Evolutionary conservation across 2,888 invertebrate species (phyloP), one percentile per base, ranked within the genome.

Genomic region (Eristalinus sepulchralis): DNA sequence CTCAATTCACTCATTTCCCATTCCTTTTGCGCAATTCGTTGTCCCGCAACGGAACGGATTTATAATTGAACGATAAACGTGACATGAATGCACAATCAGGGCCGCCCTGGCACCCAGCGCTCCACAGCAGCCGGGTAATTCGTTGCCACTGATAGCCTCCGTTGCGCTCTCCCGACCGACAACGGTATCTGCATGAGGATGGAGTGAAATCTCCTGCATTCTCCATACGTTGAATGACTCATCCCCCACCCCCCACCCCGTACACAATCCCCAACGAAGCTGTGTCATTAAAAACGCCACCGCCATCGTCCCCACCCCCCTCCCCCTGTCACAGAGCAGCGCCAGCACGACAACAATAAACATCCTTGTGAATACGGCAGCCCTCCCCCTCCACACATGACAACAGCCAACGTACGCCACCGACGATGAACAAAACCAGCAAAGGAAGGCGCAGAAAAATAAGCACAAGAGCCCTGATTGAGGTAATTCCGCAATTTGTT

Each of bases 31-130:
- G 6, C 75, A 82, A 66, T 70, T 76, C 59, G 75, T 59, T 60
- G 70, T 59, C 60, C 66, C 70, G 36, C 64, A 36, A n/a, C 34
- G 27, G 17, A 82, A 82, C 70, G 64, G 76, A 82, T 82, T 82
- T 82, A 76, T 82, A 82, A 76, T 82, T 82, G 76, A 76, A 76
- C 63, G 82, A 70, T 71, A 64, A 66, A 76, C 82, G 76, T 82
- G 82, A 71, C 82, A 59, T 59, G 76, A 71, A 76, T 76, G 73
- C 62, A 73, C 80, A 75, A 81, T 60, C 57, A 76, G 33, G 57
- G 47, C 68, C 22, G 5, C 34, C 68, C 57, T 81, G 75, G 68
- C 68, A 67, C 27, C 2, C 62, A 8, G 22, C 17, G 24, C 36
- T 73, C 53, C 63, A 75, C 70, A 70, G 24, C 57, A 55, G 63